Percentiles rank a stretch among this genome's conserved stretches.
Conservation (phyloP, 92 coral and sea anemone species). For the Palythoa heliodiscus region DNA sequence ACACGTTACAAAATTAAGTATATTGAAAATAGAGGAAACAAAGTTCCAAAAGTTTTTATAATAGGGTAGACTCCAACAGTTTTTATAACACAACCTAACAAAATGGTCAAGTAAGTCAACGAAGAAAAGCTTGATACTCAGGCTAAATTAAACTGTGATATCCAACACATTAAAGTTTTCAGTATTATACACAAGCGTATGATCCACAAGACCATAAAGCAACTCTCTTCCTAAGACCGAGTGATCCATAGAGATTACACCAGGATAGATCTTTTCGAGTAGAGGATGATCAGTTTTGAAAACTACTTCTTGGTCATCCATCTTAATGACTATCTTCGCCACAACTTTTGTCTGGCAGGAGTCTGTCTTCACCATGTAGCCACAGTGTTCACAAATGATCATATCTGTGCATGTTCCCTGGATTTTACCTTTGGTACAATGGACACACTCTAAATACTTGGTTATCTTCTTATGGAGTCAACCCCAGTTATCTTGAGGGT, state of each 20-base stretch:
- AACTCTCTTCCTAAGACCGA: slow-evolving; percentile 52
- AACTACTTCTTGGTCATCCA: slow-evolving; percentile 58
- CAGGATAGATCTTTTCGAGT: slow-evolving; percentile 57
- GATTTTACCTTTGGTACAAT: slow-evolving; percentile 58
- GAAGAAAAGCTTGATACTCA: slow-evolving; percentile 12
- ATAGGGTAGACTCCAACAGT: slow-evolving; percentile 17
- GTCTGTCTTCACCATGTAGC: slow-evolving; percentile 53
- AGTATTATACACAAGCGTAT: slow-evolving; percentile 50
- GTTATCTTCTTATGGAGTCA: slow-evolving; percentile 58
- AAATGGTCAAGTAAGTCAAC: slow-evolving; percentile 33
- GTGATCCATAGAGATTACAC: slow-evolving; percentile 52
- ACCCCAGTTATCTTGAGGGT: slow-evolving; percentile 62
- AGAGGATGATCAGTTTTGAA: slow-evolving; percentile 57
- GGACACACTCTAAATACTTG: slow-evolving; percentile 63
- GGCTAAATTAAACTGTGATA: slow-evolving; percentile 42
- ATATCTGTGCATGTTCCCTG: slow-evolving; percentile 63
- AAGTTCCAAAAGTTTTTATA: slow-evolving; percentile 50
- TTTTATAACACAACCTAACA: slow-evolving; percentile 27
- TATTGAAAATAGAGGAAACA: slow-evolving; percentile 48
- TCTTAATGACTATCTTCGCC: slow-evolving; percentile 51
- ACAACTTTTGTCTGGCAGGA: slow-evolving; percentile 63
- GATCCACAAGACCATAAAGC: slow-evolving; percentile 49
- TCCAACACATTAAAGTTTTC: slow-evolving; percentile 51
- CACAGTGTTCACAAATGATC: slow-evolving; percentile 59
- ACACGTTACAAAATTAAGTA: slow-evolving; percentile 45